phyloP scores from a whole-genome alignment of 2,797 vertebrate genomes.

The Vipera latastei region DNA sequence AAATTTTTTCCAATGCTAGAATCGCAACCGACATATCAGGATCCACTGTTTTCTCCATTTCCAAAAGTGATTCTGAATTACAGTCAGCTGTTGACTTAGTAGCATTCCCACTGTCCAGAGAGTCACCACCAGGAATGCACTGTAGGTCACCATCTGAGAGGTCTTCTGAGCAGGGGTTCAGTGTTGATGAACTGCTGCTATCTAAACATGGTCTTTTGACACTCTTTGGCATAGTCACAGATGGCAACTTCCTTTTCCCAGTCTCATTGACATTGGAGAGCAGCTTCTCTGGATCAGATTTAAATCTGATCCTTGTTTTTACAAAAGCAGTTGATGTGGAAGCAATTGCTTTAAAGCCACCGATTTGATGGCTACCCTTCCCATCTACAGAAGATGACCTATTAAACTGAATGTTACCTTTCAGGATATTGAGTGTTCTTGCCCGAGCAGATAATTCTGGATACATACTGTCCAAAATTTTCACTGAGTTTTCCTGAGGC shows the following conservation, averaged over 20 bases:
- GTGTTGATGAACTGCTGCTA: constrained; percentile 57
- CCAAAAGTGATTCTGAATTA: constrained; percentile 1
- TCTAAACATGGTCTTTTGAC: constrained; percentile 82
- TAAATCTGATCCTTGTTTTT: constrained; percentile 75
- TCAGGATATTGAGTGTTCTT: constrained; percentile 89
- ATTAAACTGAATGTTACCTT: constrained; percentile 82
- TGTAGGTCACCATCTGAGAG: not conserved
- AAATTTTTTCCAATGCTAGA: constrained; percentile 75
- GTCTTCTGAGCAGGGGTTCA: constrained; percentile 5
- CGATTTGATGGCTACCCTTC: constrained; percentile 68
- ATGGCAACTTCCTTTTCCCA: constrained; percentile 69
- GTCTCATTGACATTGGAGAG: constrained; percentile 33
- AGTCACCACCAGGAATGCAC: not conserved
- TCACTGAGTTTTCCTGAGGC: constrained; percentile 89
- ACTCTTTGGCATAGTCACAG: constrained; percentile 69
- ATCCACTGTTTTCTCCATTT: constrained; percentile 36
- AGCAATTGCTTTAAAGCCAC: constrained; percentile 83
- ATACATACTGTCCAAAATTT: constrained; percentile 93
- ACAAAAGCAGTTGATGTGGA: constrained; percentile 89
- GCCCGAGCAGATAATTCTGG: constrained; percentile 91
- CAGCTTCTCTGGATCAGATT: constrained; percentile 26
- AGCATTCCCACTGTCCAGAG: not conserved
- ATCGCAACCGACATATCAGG: constrained; percentile 50
- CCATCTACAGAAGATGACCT: constrained; percentile 68
- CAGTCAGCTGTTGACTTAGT: not conserved